Percentiles rank a stretch among this genome's conserved stretches.
These are phyloP conservation scores for Dasyprocta punctata DNA, from an alignment of 2,113 vertebrate genomes.

Conservation along the genomic window DNA sequence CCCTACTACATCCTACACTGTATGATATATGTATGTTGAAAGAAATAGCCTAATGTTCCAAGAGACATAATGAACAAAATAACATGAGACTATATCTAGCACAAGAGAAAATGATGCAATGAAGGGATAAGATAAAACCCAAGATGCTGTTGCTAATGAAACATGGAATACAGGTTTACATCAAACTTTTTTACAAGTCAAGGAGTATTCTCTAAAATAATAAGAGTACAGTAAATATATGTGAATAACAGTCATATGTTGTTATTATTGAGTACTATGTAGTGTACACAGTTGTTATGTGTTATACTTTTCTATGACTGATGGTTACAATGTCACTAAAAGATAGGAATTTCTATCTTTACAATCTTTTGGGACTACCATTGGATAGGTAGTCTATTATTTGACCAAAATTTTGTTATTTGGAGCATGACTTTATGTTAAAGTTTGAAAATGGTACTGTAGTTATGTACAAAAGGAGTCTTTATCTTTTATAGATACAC, in stretches of 20 bases:
- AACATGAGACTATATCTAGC: neutral
- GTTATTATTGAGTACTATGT: neutral
- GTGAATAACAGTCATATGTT: neutral
- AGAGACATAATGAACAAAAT: neutral
- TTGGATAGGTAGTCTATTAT: too few relatives aligned
- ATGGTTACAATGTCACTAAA: neutral
- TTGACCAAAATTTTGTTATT: neutral
- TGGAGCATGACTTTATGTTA: neutral
- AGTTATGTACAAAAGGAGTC: neutral
- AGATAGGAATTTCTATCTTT: neutral
- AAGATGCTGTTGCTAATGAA: neutral
- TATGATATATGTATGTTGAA: neutral
- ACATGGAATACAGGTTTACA: neutral
- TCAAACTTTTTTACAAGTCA: neutral
- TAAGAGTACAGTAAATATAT: neutral
- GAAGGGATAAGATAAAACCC: neutral
- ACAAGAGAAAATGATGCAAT: neutral
- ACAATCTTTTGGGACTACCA: neutral
- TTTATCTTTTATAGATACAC: conserved; percentile 20
- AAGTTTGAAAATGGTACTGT: neutral
- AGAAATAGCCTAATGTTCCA: neutral
- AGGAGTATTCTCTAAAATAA: neutral
- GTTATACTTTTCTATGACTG: neutral
- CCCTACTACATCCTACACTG: neutral
- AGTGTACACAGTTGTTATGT: neutral